Evolutionary conservation across 2,888 invertebrate species (phyloP).

Genomic region (Ectropis crepuscularia): DNA sequence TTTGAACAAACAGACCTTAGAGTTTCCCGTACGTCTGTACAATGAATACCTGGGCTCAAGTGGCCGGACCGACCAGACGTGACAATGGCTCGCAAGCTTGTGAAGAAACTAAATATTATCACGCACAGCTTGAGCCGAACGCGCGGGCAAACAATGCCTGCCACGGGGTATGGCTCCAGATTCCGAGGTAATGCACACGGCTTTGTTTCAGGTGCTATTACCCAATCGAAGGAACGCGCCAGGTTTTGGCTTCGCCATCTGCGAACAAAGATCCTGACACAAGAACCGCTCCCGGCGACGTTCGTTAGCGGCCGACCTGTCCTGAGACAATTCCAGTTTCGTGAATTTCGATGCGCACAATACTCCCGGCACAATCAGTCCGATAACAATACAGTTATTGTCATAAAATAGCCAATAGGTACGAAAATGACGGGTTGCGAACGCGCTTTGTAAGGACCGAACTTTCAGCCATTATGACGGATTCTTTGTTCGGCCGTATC

Average conservation of each 20-base stretch:
- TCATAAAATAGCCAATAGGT: constrained; percentile 84
- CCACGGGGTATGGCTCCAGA: constrained; percentile 36
- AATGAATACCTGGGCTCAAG: constrained; percentile 69
- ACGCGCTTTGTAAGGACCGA: constrained; percentile 69
- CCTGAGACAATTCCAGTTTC: constrained; percentile 81
- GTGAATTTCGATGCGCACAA: constrained; percentile 74
- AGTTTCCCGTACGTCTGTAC: constrained; percentile 70
- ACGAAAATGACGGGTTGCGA: constrained; percentile 82
- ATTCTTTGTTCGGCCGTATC: constrained; percentile 77
- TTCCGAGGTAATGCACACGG: constrained; percentile 42
- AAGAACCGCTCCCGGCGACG: constrained; percentile 59
- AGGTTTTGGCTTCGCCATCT: constrained; percentile 46
- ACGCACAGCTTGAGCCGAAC: constrained; percentile 68
- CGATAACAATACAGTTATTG: constrained; percentile 76
- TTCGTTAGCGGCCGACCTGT: constrained; percentile 68
- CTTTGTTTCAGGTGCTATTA: constrained; percentile 47
- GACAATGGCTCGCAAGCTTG: constrained; percentile 67
- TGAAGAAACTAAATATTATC: constrained; percentile 80
- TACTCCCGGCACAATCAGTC: constrained; percentile 65
- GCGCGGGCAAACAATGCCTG: constrained; percentile 58
- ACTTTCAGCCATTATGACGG: constrained; percentile 75
- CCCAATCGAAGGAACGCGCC: constrained; percentile 43
- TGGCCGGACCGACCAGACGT: constrained; percentile 63
- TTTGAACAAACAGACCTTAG: constrained; percentile 74
- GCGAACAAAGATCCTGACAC: constrained; percentile 47